Evolutionary conservation across 2,888 invertebrate genomes (phyloP).

Genomic region (Diarsia dahlii): DNA sequence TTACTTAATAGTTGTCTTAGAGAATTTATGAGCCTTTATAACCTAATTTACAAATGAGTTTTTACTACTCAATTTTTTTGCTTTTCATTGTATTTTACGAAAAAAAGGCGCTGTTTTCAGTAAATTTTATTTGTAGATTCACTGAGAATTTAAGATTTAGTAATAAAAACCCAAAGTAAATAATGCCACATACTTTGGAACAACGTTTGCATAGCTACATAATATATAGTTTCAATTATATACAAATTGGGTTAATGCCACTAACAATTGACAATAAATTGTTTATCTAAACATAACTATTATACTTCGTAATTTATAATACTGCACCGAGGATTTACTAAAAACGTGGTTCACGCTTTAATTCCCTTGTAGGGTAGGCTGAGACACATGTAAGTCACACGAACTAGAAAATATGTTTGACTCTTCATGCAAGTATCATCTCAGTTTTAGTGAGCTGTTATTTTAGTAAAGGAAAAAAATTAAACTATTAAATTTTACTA

Average conservation of each 20-base stretch:
- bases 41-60: constrained; percentile 51
- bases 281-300: constrained; percentile 63
- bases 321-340: constrained; percentile 68
- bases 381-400: background rate
- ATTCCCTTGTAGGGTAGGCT: constrained; percentile 38
- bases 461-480: constrained; percentile 23
- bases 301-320: constrained; percentile 65
- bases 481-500: constrained; percentile 55
- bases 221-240: constrained; percentile 63
- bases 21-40: constrained; percentile 60
- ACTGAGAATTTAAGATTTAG: background rate
- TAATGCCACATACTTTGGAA: constrained; percentile 54
- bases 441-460: constrained; percentile 12
- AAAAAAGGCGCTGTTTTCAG: background rate
- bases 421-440: background rate
- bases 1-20: constrained; percentile 51
- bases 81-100: constrained; percentile 3
- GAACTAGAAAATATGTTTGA: constrained; percentile 5
- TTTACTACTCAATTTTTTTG: constrained; percentile 35
- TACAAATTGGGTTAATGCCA: constrained; percentile 70
- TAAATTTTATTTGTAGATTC: background rate
- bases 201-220: constrained; percentile 58
- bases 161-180: constrained; percentile 44
- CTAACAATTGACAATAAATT: constrained; percentile 83
- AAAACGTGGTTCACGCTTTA: constrained; percentile 32